phyloP scores from a whole-genome alignment of 2,113 vertebrate species.

The Noturus placidus region DNA sequence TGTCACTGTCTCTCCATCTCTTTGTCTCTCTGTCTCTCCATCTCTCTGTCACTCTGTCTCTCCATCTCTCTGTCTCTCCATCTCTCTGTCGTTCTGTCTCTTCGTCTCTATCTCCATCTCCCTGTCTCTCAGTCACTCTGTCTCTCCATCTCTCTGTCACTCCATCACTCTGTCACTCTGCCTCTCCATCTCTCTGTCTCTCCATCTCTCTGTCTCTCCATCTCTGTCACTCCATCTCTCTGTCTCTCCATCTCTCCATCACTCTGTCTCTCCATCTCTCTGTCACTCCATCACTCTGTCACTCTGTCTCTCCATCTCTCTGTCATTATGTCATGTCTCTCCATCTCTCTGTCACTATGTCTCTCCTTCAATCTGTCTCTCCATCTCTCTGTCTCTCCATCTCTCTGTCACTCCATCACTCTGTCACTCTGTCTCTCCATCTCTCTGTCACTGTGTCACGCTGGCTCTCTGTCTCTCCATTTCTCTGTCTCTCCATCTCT shows the following conservation, averaged over 20 bases:
- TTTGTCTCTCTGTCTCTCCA: no score
- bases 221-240: not conserved
- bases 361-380: not conserved
- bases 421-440: not conserved
- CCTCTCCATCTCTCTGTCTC: not conserved
- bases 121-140: no score
- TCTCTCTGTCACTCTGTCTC: not conserved
- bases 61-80: not conserved
- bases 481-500: not conserved
- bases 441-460: not conserved
- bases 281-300: not conserved
- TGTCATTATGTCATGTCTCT: no score
- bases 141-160: not conserved
- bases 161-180: not conserved
- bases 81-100: not conserved
- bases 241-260: not conserved
- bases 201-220: not conserved
- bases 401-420: no score
- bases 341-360: no score
- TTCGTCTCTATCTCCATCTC: no score
- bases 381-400: not conserved
- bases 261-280: not conserved
- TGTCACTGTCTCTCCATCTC: not conserved
- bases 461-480: not conserved
- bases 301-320: not conserved